A percentile compares a stretch with the other conserved stretches of the same genome.
These are phyloP conservation scores for Pedetes capensis DNA, from an alignment of 2,113 vertebrate genomes.

Conservation along the genomic window DNA sequence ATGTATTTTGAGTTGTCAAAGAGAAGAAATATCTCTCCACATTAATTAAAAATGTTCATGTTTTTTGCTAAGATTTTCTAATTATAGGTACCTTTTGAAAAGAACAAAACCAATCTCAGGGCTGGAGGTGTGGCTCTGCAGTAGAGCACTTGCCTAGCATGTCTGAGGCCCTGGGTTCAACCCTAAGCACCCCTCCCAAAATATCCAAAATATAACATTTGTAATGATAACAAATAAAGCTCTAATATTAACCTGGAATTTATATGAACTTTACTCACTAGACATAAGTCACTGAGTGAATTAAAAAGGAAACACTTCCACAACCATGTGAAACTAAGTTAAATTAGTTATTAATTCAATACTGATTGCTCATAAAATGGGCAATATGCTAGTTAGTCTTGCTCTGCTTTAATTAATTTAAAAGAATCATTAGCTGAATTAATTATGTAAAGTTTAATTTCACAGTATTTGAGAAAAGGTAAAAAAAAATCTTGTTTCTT, in stretches of 20 bases:
- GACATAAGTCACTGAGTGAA: constrained; percentile 25
- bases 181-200: too few species aligned
- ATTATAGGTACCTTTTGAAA: constrained; percentile 43
- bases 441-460: constrained; percentile 51
- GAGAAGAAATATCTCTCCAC: constrained; percentile 19
- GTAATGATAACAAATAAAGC: constrained; percentile 19
- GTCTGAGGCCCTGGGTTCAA: too few species aligned
- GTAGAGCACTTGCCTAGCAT: too few species aligned
- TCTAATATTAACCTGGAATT: constrained; percentile 20
- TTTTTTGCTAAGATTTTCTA: constrained; percentile 21
- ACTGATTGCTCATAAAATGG: constrained; percentile 1
- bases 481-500: background rate
- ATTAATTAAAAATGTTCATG: constrained; percentile 26
- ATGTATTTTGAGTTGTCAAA: constrained; percentile 40
- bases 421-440: constrained; percentile 41
- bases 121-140: too few species aligned
- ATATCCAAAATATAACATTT: constrained; percentile 41
- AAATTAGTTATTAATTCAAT: background rate
- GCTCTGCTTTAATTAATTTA: constrained; percentile 36
- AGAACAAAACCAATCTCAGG: constrained; percentile 8
- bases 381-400: background rate
- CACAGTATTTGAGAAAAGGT: background rate
- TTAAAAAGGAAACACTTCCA: constrained; percentile 23
- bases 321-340: constrained; percentile 33
- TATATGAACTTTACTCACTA: constrained; percentile 25